Conservation (phyloP, 2,888 invertebrate genomes). For the Philonicus albiceps region DNA sequence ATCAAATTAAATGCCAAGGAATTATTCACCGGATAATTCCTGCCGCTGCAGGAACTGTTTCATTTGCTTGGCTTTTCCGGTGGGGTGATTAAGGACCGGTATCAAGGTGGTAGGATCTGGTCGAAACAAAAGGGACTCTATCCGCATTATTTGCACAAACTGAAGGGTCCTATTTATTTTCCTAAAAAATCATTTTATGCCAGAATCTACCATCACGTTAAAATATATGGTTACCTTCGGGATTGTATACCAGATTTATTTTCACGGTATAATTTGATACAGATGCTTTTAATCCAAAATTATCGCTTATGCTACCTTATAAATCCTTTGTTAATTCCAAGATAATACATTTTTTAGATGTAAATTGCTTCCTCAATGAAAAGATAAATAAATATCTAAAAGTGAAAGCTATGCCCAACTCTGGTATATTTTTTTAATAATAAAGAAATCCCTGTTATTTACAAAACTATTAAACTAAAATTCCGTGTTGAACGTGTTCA, state of each 20-base stretch:
- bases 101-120: not conserved
- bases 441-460: too few species aligned
- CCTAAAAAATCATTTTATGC: not conserved
- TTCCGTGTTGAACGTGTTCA: too few species aligned
- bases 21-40: conserved; percentile 19
- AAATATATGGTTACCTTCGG: not conserved
- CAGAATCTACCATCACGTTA: not conserved
- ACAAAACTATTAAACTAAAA: too few species aligned
- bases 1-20: conserved; percentile 3
- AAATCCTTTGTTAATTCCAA: not conserved
- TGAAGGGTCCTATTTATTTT: not conserved
- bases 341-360: not conserved
- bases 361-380: not conserved
- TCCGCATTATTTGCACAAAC: not conserved
- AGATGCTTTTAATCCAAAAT: not conserved
- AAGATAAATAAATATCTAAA: not conserved
- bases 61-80: not conserved
- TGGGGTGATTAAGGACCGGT: not conserved
- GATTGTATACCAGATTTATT: not conserved
- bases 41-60: not conserved
- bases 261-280: not conserved
- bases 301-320: not conserved
- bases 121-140: not conserved
- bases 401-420: not conserved
- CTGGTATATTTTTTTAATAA: too few species aligned